Base-by-base conservation (phyloP, 2,888 invertebrate species). In the Agrilus mali region DNA sequence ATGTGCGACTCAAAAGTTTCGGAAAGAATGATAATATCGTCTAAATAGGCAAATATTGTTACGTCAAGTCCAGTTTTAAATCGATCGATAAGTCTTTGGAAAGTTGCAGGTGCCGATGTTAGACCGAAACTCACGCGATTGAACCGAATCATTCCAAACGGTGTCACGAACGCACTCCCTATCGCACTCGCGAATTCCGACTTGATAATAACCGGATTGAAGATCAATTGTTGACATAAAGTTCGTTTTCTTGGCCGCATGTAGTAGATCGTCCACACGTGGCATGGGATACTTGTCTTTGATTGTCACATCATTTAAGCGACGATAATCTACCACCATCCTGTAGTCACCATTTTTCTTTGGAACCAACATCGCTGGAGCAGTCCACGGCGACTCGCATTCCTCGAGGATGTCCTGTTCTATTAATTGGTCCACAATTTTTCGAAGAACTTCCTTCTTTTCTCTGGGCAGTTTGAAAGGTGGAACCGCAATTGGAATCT, bases 91-190 rank as follows among this genome's bases (percentile, higher is more conserved):
- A 52, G 40, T 8, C 53, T 38, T 37, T 51, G 55, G 38, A 57
- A 58, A 3, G 53, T 54, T 7, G 56, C 50, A 2, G 52, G 51
- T 3, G 51, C 50, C 38, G 53, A 56, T 20, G 48, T 36, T 15
- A 57, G 42, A 5, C 54, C 54, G 35, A 55, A 56, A 12, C 54
- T 50, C 51, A 54, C 51, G 20, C 50, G 37, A 4, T 14, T 38
- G 37, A 49, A 56, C 5, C 52, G 43, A 40, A 42, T 55, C 3
- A 43, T 39, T 13, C 55, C 55, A 32, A 55, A 54, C 10, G 54
- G 71, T 67, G 54, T 71, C 71, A 65, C 0, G 61, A 52, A 45
- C 64, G 60, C 22, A n/a, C 7, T n/a, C n/a, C n/a, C n/a, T n/a
- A n/a, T n/a, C n/a, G n/a, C n/a, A n/a, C n/a, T n/a, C n/a, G n/a